Evolutionary conservation across 2,888 invertebrate species (phyloP).

Genomic region (Gymnocheta viridis): DNA sequence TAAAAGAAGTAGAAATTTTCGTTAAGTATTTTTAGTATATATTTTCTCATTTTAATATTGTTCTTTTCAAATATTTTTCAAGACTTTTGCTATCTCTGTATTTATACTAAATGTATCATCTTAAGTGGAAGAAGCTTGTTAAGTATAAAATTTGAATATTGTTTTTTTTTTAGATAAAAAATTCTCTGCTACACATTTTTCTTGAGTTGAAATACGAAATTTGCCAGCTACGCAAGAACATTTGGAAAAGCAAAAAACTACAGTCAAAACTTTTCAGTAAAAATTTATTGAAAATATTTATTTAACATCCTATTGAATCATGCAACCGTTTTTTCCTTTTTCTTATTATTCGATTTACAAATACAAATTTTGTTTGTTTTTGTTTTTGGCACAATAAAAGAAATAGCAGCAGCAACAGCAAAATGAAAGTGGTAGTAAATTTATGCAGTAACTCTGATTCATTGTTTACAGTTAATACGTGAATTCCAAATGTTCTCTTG

Average conservation of each 20-base stretch:
- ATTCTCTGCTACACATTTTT: not conserved
- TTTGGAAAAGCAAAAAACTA: not conserved
- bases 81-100: slow-evolving; percentile 1
- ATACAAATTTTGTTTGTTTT: not conserved
- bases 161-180: not conserved
- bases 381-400: not conserved
- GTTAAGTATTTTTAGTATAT: slow-evolving; percentile 51
- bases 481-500: not conserved
- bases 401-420: not conserved
- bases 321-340: not conserved
- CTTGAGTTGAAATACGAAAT: not conserved
- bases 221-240: not conserved
- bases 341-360: not conserved
- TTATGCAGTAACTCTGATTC: slow-evolving; percentile 33
- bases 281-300: slow-evolving; percentile 48
- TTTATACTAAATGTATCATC: not conserved
- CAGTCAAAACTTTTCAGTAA: slow-evolving; percentile 12
- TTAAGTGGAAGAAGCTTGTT: slow-evolving; percentile 47
- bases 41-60: slow-evolving; percentile 8
- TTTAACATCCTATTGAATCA: slow-evolving; percentile 17
- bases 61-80: not conserved
- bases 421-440: not conserved
- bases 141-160: slow-evolving; percentile 52
- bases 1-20: slow-evolving; percentile 48
- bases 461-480: slow-evolving; percentile 35